Base-by-base conservation (phyloP, 2,888 invertebrate species). In the Tetranychus truncatus region DNA sequence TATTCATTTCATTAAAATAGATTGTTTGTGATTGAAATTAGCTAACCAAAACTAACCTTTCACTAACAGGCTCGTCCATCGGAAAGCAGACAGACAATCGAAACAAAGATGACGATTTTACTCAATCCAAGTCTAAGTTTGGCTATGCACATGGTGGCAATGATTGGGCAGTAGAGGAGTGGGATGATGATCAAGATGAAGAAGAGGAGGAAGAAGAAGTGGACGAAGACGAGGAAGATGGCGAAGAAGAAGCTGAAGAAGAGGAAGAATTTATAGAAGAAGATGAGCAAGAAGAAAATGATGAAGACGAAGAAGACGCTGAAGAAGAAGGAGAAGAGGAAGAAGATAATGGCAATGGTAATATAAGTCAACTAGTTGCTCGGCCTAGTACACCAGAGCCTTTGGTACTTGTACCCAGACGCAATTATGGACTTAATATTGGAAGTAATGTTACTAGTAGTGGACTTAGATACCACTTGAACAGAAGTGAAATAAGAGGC, bases 121-220 rank as follows among this genome's bases (percentile, higher is more conserved):
- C 7, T 55, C 55, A 15, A 55, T 1, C 9, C 11, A 15, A 6
- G 55, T 6, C 55, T n/a, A 34, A 45, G n/a, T 73, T 72, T 44
- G 76, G 71, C 4, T 24, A 34, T 18, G 45, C 74, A 21, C 66
- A 71, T 74, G 76, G 67, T 9, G 66, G 8, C 45, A 67, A 71
- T 55, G 74, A 74, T 72, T 45, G 34, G 6, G 72, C 74, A 34
- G 77, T 74, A 24, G 66, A 69, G 46, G 72, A 73, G 71, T 75
- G 65, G 15, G 77, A 76, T n/a, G 76, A 74, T 5, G 77, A 78
- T 7, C 76, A 75, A 45, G 77, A 77, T 67, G 74, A 72, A 15
- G 78, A 78, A 24, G 66, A 71, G 21, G 75, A 74, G 15, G 74
- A 15, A 45, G 66, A 34, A 65, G 74, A 75, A 18, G 55, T 7